A percentile compares a stretch with the other conserved stretches of the same genome.
phyloP scores from a whole-genome alignment of 2,888 invertebrate genomes.

The Parnassius orleans region DNA sequence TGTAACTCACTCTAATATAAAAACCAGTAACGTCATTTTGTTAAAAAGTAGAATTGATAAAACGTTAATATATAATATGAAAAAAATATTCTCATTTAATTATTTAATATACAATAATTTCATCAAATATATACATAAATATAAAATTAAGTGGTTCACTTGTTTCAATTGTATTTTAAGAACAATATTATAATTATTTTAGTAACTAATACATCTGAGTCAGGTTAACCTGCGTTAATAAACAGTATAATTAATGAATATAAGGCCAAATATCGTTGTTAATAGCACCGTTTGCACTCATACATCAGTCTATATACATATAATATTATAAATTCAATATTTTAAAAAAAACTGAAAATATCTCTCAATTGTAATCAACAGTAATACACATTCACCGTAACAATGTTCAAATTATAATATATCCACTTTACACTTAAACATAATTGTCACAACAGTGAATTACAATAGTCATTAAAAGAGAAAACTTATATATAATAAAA shows the following conservation, averaged over 20 bases:
- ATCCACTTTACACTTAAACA: conserved; percentile 1
- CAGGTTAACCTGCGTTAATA: conserved; percentile 12
- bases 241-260: neutral
- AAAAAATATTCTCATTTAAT: too few species aligned
- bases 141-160: too few species aligned
- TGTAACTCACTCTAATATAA: too few species aligned
- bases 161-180: too few species aligned
- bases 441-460: conserved; percentile 17
- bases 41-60: too few species aligned
- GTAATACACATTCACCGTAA: neutral
- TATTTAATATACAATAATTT: too few species aligned
- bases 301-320: conserved; percentile 12
- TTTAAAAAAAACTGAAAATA: conserved; percentile 4
- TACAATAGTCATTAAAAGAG: conserved; percentile 11
- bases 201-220: too few species aligned
- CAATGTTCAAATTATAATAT: neutral
- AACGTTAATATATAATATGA: too few species aligned
- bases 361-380: neutral
- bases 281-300: conserved; percentile 12
- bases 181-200: too few species aligned
- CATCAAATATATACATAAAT: too few species aligned
- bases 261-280: conserved; percentile 9
- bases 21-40: too few species aligned
- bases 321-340: conserved; percentile 6
- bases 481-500: conserved; percentile 3